These are phyloP conservation scores for Staurois parvus DNA, from an alignment of 2,797 vertebrate species.

Conservation along the genomic window DNA sequence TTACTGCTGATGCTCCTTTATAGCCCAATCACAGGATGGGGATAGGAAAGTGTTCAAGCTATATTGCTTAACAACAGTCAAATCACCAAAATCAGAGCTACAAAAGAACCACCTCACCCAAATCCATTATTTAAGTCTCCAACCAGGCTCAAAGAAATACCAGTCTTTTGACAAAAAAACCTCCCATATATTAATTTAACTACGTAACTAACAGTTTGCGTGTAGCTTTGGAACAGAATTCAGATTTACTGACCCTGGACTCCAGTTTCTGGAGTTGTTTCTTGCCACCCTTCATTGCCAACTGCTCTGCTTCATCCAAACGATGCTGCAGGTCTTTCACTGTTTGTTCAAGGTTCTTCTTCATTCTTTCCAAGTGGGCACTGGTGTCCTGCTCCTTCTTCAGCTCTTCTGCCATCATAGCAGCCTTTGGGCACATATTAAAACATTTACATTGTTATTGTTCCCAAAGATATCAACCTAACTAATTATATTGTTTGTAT, in stretches of 20 bases:
- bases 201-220: no score
- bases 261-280: conserved; percentile 87
- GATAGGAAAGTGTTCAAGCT: no score
- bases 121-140: no score
- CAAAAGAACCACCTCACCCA: no score
- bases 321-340: conserved; percentile 83
- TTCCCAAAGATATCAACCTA: background rate
- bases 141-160: no score
- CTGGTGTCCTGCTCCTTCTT: conserved; percentile 90
- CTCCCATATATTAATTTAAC: no score
- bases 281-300: conserved; percentile 85
- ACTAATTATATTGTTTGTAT: no score
- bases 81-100: no score
- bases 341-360: conserved; percentile 82
- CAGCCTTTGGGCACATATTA: conserved; percentile 64
- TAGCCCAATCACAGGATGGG: no score
- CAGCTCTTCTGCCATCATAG: conserved; percentile 87
- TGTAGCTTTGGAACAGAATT: background rate
- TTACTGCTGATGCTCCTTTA: no score
- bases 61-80: no score
- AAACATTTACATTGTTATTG: background rate
- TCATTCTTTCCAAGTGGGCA: conserved; percentile 86
- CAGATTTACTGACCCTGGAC: conserved; percentile 69
- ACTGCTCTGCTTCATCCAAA: conserved; percentile 80
- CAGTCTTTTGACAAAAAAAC: no score